Base-by-base conservation (phyloP, 1,140 invertebrate genomes). In the Drosophila willistoni region DNA sequence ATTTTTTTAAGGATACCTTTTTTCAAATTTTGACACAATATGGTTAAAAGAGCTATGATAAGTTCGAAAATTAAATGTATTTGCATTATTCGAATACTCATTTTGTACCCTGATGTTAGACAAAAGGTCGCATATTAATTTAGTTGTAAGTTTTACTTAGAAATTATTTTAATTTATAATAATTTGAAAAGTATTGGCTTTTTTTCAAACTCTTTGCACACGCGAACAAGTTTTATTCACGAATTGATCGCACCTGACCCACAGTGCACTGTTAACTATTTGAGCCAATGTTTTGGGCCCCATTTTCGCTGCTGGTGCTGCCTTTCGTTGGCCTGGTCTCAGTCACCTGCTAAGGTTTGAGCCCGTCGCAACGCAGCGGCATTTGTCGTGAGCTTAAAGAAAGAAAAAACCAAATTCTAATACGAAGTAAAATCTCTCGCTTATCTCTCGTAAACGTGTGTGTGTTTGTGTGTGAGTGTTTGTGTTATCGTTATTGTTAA, bases 341-440 rank as follows among this genome's bases (percentile, higher is more conserved):
- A 87, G 83, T 87, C 83, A 87, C 80, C 71, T 87, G 79, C 68
- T 61, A 77, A 65, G 73, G 77, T 68, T 77, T 79, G 70, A 87
- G 71, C 83, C 80, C 73, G 75, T 68, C 84, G 84, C 68, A 87
- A 69, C 73, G 77, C 51, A 77, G 65, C 73, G 65, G 77, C 83
- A 81, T 70, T 7, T 34, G 33, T 60, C 57, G 57, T 60, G 57
- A 29, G 59, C 14, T 6, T 3, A 42, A 7, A 39, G 17, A 17
- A 61, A 17, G 14, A 22, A 14, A 17, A 41, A 22, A 29, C 29
- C 29, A 29, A 39, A 4, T 19, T 22, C 2, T 14, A 63, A 33
- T 44, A 22, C 44, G 25, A 61, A 61, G 59, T 29, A 41, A 39
- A 61, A 61, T 42, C 33, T 22, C 5, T 66, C 41, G 68, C 19